Base-by-base conservation (phyloP, 2,888 invertebrate genomes). In the Sphaeridia pumilis region DNA sequence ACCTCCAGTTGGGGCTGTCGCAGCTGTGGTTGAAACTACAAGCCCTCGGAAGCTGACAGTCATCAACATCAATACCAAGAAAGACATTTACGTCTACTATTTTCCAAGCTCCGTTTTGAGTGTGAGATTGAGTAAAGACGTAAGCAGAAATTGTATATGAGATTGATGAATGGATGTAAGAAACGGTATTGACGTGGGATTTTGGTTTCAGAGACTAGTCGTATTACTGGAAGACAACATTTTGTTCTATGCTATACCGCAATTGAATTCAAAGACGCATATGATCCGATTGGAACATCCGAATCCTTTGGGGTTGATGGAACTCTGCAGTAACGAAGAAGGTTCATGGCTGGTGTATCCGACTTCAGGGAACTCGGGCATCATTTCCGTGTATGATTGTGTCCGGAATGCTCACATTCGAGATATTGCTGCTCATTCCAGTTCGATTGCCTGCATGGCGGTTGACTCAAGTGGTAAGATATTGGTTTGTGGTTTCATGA, bases 201-300 rank as follows among this genome's bases (percentile, higher is more conserved):
- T n/a, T 45, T 26, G 21, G 45, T 67, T 70, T 45, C 76, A 87
- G 86, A 79, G 97, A 68, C 76, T 97, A 70, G 84, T 97, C 63
- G 95, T 97, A 64, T 95, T 95, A 71, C 75, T 97, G 67, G 95
- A 95, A 73, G 95, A 97, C 72, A 89, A 89, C 66, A 78, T 97
- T 64, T 94, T 93, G 73, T 93, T 97, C 70, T 95, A 98, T 78
- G 95, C 94, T 74, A 94, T 98, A 68, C 83, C 86, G 66, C 92
- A 94, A 71, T 93, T 95, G 93, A 92, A 90, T 75, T 87, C 95
- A 61, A 78, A 97, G 68, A 20, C 38, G 12, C 97, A 97, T 74
- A 94, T 92, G 56, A 97, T 97, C 70, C 81, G 93, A 67, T 95
- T 97, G 72, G 97, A 95, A 58, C 97, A 97, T 59, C 85, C 88